phyloP scores from a whole-genome alignment of 1,140 invertebrate genomes.

The Drosophila subpulchrella region DNA sequence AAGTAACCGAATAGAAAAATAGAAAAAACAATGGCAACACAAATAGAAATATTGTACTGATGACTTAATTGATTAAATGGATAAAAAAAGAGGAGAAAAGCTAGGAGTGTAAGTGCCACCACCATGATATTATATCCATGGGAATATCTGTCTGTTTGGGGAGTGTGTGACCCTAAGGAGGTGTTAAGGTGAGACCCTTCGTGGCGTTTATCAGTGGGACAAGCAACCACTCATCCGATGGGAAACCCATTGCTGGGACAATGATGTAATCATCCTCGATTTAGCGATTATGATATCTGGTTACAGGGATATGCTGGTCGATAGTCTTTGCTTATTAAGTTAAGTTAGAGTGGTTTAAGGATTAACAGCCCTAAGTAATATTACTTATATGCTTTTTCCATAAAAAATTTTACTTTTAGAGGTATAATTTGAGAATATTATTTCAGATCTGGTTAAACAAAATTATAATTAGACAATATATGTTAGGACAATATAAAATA shows the following conservation, averaged over 20 bases:
- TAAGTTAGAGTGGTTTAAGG: background rate
- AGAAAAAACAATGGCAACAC: conserved; percentile 47
- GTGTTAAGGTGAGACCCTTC: conserved; percentile 55
- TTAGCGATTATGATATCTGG: conserved; percentile 44
- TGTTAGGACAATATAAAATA: too few species aligned
- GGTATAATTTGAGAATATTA: too few species aligned
- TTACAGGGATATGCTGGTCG: conserved; percentile 47
- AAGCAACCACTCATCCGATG: conserved; percentile 36
- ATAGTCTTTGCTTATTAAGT: conserved; percentile 24
- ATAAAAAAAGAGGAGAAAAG: conserved; percentile 51
- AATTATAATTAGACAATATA: too few species aligned
- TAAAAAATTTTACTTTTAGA: too few species aligned
- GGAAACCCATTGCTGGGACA: conserved; percentile 28
- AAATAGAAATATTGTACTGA: conserved; percentile 55
- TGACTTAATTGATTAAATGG: conserved; percentile 66
- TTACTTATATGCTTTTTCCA: too few species aligned
- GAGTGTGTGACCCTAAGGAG: conserved; percentile 51
- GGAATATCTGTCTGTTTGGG: conserved; percentile 27
- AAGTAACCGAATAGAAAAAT: conserved; percentile 14
- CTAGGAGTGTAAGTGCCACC: conserved; percentile 37
- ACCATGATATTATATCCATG: conserved; percentile 32
- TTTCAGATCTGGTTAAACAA: too few species aligned
- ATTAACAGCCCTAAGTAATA: background rate
- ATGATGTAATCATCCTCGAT: conserved; percentile 49
- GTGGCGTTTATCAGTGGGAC: conserved; percentile 38